These are phyloP conservation scores for Tauraco hartlaubi DNA, from an alignment of 2,797 vertebrate species.

Conservation along the genomic window DNA sequence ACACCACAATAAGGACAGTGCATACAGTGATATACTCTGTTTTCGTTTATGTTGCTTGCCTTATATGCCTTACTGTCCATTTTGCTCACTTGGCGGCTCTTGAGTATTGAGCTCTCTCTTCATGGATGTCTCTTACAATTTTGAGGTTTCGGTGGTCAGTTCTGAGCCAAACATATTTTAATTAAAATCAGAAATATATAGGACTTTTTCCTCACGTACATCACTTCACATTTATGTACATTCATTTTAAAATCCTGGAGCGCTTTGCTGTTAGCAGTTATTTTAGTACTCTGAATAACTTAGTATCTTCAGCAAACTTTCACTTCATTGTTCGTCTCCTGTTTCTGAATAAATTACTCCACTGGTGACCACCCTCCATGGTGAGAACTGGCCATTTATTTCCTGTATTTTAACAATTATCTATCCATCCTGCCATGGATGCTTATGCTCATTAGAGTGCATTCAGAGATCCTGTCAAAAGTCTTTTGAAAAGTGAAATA, in stretches of 20 bases:
- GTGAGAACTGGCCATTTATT: not conserved
- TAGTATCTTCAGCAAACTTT: not conserved
- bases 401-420: not conserved
- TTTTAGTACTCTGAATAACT: not conserved
- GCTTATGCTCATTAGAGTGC: not conserved
- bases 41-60: not conserved
- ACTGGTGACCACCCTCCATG: not conserved
- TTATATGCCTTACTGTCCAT: not conserved
- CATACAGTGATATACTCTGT: not conserved
- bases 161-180: not conserved
- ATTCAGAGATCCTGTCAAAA: not conserved
- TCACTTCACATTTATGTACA: not conserved
- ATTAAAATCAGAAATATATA: not conserved
- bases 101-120: not conserved
- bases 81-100: not conserved
- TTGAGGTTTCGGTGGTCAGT: not conserved
- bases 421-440: not conserved
- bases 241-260: not conserved
- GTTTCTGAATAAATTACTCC: not conserved
- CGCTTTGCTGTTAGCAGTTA: not conserved
- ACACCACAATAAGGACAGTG: not conserved
- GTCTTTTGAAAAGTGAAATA: not conserved
- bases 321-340: not conserved
- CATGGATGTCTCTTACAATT: not conserved
- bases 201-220: not conserved